These are phyloP conservation scores for Eupithecia centaureata DNA, from an alignment of 2,888 invertebrate species.

Conservation along the genomic window DNA sequence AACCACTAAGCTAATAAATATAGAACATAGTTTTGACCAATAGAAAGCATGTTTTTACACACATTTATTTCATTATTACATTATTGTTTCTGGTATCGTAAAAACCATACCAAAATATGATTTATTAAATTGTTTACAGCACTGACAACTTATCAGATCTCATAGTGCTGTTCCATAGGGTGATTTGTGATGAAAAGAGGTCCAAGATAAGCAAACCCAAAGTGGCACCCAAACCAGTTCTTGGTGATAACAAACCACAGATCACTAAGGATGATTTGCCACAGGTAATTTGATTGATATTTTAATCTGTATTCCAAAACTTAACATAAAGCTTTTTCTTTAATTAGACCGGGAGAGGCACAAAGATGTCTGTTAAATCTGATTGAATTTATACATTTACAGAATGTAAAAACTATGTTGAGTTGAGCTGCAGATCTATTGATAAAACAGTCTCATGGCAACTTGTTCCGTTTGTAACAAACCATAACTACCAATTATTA, in stretches of 20 bases:
- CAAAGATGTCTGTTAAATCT: background rate
- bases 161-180: slow-evolving; percentile 80
- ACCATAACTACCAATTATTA: too few species aligned
- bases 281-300: slow-evolving; percentile 68
- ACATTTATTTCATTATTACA: background rate
- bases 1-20: too few species aligned
- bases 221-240: slow-evolving; percentile 72
- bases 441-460: slow-evolving; percentile 16
- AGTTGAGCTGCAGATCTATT: background rate
- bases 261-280: slow-evolving; percentile 87
- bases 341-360: background rate
- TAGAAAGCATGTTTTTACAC: too few species aligned
- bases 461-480: slow-evolving; percentile 19
- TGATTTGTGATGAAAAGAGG: slow-evolving; percentile 85
- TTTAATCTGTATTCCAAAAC: background rate
- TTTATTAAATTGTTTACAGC: slow-evolving; percentile 80
- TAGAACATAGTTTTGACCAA: too few species aligned
- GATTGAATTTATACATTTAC: background rate
- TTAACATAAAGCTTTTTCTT: background rate
- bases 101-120: background rate
- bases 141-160: slow-evolving; percentile 86
- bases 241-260: slow-evolving; percentile 78
- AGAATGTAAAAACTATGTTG: background rate
- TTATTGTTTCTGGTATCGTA: background rate
- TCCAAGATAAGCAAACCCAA: slow-evolving; percentile 83